These are phyloP conservation scores for Lutjanus campechanus DNA, from an alignment of 2,797 vertebrate genomes.

Conservation along the genomic window DNA sequence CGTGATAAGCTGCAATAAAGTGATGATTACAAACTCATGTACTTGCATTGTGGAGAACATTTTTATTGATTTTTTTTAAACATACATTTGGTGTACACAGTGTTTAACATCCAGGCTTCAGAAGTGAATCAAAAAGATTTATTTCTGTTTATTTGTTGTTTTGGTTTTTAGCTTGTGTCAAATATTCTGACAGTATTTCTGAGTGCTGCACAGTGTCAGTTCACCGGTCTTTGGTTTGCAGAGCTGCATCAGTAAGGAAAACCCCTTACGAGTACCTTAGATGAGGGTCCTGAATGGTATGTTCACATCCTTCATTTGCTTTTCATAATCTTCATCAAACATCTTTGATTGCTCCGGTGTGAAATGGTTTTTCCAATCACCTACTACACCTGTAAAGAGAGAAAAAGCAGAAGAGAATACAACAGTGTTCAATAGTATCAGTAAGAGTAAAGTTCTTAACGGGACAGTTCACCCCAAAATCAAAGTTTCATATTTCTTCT, in stretches of 20 bases:
- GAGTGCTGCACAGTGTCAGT: constrained; percentile 16
- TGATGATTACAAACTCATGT: constrained; percentile 74
- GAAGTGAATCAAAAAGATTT: neutral
- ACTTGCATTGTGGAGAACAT: constrained; percentile 56
- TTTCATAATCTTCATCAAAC: constrained; percentile 88
- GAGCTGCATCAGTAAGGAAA: neutral
- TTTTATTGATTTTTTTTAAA: constrained; percentile 58
- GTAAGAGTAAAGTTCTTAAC: neutral
- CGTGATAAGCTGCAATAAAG: constrained; percentile 83
- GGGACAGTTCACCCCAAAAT: no score
- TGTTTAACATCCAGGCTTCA: constrained; percentile 16
- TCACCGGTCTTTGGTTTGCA: constrained; percentile 48
- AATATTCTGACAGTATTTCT: constrained; percentile 2
- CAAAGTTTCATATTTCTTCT: no score
- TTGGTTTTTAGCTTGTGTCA: constrained; percentile 27
- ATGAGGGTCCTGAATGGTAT: constrained; percentile 83
- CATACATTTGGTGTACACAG: constrained; percentile 13
- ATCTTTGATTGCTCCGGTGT: constrained; percentile 81
- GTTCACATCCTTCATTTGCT: constrained; percentile 82
- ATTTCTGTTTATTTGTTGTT: neutral
- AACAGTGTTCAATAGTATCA: constrained; percentile 14
- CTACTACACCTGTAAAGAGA: constrained; percentile 83
- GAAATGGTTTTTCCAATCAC: constrained; percentile 90
- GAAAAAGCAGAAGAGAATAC: constrained; percentile 15
- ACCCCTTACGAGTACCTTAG: constrained; percentile 22